Evolutionary conservation across 2,113 vertebrate genomes (phyloP).

Genomic region (Perca flavescens): DNA sequence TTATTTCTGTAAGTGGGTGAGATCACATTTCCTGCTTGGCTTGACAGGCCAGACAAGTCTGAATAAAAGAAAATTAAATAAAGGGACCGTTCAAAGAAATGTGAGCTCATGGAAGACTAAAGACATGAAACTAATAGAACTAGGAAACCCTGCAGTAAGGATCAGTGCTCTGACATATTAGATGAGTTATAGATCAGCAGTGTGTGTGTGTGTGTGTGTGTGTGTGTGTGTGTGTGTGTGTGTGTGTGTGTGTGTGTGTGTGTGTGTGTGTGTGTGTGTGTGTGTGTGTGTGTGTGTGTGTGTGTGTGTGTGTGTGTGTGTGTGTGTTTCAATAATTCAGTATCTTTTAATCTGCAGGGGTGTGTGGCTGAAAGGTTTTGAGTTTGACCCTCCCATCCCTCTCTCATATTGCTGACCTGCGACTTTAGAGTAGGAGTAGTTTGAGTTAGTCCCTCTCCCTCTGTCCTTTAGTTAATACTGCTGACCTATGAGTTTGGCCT

Average conservation of each 20-base stretch:
- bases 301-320: conserved; percentile 28
- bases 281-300: conserved; percentile 24
- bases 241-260: conserved; percentile 28
- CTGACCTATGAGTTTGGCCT: conserved; percentile 71
- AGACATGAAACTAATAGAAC: background rate
- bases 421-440: conserved; percentile 37
- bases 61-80: background rate
- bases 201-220: background rate
- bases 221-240: too few relatives aligned
- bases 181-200: background rate
- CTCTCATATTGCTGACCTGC: conserved; percentile 65
- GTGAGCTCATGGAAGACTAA: background rate
- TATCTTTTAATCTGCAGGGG: conserved; percentile 36
- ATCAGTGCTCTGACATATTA: background rate
- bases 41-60: background rate
- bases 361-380: conserved; percentile 20
- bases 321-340: conserved; percentile 67
- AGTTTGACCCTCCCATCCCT: conserved; percentile 39
- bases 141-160: background rate
- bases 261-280: conserved; percentile 14
- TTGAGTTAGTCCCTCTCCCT: conserved; percentile 31
- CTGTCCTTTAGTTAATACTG: conserved; percentile 47
- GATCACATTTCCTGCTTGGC: background rate
- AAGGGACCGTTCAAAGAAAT: background rate
- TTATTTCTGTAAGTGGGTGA: conserved; percentile 23